Conservation (phyloP, 2,113 vertebrate species). For the Cyrtonyx montezumae region DNA sequence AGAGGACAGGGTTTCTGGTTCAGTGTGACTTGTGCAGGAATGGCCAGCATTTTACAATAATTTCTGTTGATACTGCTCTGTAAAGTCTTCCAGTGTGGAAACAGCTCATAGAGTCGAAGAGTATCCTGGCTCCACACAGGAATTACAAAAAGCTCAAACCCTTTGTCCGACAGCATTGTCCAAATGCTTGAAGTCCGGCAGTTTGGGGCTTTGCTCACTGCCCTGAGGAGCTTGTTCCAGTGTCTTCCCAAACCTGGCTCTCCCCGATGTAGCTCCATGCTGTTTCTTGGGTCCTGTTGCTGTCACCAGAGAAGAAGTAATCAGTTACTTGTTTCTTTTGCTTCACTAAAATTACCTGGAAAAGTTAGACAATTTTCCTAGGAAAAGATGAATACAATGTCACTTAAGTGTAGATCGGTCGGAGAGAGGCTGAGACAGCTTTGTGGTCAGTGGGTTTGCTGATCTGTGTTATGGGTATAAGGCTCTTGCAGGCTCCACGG, state of each 20-base stretch:
- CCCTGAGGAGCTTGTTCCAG: too few species aligned
- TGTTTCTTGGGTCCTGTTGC: too few species aligned
- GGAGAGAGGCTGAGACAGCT: not conserved
- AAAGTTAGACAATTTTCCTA: not conserved
- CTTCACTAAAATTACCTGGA: not conserved
- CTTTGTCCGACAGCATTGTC: not conserved
- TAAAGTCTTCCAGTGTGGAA: not conserved
- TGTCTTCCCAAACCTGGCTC: too few species aligned
- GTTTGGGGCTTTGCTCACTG: not conserved
- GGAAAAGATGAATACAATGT: not conserved
- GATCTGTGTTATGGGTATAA: not conserved
- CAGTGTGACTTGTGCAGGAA: not conserved
- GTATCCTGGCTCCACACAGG: not conserved
- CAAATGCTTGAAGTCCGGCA: not conserved
- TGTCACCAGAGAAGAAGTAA: not conserved
- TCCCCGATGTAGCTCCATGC: too few species aligned
- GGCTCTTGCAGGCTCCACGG: not conserved
- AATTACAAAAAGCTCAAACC: not conserved
- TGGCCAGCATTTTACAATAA: not conserved
- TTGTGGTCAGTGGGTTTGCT: not conserved
- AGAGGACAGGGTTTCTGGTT: not conserved
- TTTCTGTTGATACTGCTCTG: not conserved
- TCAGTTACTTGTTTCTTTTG: not conserved
- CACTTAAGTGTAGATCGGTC: too few species aligned
- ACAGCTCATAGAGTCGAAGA: not conserved